phyloP scores from a whole-genome alignment of 2,888 invertebrate species.

The Drosophila cracens region DNA sequence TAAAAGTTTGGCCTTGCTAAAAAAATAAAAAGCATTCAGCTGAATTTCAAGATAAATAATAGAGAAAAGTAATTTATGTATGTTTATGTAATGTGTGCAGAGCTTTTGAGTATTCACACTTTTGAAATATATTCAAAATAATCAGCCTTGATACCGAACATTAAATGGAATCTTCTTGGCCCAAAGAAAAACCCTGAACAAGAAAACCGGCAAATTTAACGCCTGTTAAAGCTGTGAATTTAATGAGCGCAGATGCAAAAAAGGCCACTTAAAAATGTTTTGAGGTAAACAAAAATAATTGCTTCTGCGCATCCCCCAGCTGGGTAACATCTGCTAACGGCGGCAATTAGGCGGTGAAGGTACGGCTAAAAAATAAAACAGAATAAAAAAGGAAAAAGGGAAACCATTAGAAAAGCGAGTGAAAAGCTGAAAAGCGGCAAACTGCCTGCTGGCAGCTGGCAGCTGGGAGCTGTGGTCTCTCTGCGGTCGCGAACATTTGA shows the following conservation, averaged over 20 bases:
- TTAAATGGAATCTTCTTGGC: background rate
- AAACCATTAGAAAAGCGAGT: conserved; percentile 42
- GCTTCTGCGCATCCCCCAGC: conserved; percentile 25
- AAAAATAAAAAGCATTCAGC: conserved; percentile 10
- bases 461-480: conserved; percentile 39
- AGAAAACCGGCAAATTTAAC: background rate
- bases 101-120: background rate
- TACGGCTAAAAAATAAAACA: conserved; percentile 13
- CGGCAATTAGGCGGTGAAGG: conserved; percentile 49
- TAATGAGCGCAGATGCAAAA: conserved; percentile 8
- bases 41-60: background rate
- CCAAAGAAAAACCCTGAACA: background rate
- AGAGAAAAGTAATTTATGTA: background rate
- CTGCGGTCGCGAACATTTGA: conserved; percentile 41
- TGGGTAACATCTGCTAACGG: conserved; percentile 30
- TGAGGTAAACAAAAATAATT: conserved; percentile 39
- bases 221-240: conserved; percentile 12
- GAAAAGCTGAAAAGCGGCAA: conserved; percentile 19
- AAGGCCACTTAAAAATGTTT: conserved; percentile 21
- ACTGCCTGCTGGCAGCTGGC: conserved; percentile 1
- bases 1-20: conserved; percentile 15
- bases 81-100: background rate
- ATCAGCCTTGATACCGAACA: background rate
- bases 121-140: background rate
- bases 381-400: conserved; percentile 16